Percentiles rank a stretch among this genome's conserved stretches.
Conservation (phyloP, 1,140 invertebrate genomes). For the Drosophila fuyamai region DNA sequence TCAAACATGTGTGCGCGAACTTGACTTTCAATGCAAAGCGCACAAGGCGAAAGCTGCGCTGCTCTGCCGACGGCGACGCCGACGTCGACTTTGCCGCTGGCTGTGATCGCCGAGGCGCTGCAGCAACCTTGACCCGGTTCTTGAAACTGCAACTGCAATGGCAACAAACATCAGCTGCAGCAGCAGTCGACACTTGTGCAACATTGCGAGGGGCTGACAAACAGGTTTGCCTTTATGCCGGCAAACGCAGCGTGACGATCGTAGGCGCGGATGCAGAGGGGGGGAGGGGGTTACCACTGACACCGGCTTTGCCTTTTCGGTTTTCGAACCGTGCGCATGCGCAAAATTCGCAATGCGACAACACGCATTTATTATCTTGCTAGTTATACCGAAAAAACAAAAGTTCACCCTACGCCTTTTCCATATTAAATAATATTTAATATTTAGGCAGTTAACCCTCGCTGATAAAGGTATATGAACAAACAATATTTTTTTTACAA, state of each 20-base stretch:
- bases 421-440: not conserved
- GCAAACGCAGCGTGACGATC: constrained; percentile 33
- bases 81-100: constrained; percentile 23
- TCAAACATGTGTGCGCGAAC: constrained; percentile 73
- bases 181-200: constrained; percentile 55
- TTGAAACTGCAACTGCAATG: constrained; percentile 81
- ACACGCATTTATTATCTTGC: constrained; percentile 26
- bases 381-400: constrained; percentile 27
- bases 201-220: constrained; percentile 70
- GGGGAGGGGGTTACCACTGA: not conserved
- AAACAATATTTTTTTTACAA: no score
- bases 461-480: no score
- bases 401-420: not conserved
- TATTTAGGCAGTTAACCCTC: no score
- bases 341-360: constrained; percentile 51
- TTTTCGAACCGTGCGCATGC: constrained; percentile 49
- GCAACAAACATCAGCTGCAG: constrained; percentile 43
- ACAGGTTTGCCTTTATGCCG: constrained; percentile 61
- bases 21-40: constrained; percentile 81
- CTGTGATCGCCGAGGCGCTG: constrained; percentile 46
- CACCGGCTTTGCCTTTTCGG: constrained; percentile 12
- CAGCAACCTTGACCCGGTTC: constrained; percentile 80
- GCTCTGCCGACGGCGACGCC: constrained; percentile 27
- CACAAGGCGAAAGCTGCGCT: constrained; percentile 74
- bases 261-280: not conserved